These are phyloP conservation scores for Oncorhynchus keta DNA, from an alignment of 2,113 vertebrate genomes.

Conservation along the genomic window DNA sequence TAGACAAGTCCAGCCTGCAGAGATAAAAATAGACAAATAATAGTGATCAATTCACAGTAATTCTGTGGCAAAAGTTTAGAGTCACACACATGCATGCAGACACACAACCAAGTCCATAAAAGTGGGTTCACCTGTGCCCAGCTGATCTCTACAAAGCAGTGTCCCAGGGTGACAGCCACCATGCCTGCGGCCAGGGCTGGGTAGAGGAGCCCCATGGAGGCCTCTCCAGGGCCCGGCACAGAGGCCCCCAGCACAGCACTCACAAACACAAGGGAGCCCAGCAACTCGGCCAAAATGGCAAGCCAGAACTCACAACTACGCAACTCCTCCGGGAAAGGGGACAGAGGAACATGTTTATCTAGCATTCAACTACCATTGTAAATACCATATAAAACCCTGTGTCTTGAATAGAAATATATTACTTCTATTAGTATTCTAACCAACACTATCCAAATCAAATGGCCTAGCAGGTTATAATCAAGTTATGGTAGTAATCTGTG, in stretches of 20 bases:
- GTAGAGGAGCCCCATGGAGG: conserved; percentile 62
- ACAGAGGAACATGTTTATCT: not conserved
- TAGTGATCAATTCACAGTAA: not conserved
- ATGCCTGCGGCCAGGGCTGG: conserved; percentile 76
- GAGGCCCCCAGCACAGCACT: conserved; percentile 77
- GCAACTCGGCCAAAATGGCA: conserved; percentile 69
- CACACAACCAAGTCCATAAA: not conserved
- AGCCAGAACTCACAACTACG: conserved; percentile 75
- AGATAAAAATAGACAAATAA: not conserved
- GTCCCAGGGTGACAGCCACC: conserved; percentile 65
- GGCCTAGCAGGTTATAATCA: too few relatives aligned
- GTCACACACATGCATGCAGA: not conserved
- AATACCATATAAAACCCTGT: too few relatives aligned
- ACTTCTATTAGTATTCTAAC: too few relatives aligned
- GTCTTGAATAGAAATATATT: too few relatives aligned
- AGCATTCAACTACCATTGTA: too few relatives aligned
- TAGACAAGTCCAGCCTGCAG: conserved; percentile 40
- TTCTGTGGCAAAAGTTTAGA: not conserved
- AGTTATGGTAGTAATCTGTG: too few relatives aligned
- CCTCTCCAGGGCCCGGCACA: conserved; percentile 55
- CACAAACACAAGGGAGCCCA: conserved; percentile 77
- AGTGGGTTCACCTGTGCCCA: conserved; percentile 74
- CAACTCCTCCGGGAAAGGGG: conserved; percentile 64
- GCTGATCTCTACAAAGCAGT: conserved; percentile 78
- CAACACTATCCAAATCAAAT: too few relatives aligned